A percentile compares a stretch with the other conserved stretches of the same genome.
phyloP scores from a whole-genome alignment of 2,797 vertebrate genomes.

The Sebastes paucispinis region DNA sequence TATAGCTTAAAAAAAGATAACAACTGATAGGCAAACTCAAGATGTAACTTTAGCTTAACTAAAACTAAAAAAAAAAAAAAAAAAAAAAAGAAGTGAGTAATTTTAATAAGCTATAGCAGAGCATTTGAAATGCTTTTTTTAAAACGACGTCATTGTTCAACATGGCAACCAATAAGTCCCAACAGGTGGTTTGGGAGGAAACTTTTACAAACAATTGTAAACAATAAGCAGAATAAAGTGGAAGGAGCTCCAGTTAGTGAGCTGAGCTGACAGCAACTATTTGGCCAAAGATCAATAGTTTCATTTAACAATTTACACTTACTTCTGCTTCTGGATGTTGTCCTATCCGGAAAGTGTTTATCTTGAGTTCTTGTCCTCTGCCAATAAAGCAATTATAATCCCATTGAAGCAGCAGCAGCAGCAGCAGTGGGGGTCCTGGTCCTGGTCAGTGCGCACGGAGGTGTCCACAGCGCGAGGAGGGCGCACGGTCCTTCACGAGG shows the following conservation, averaged over 20 bases:
- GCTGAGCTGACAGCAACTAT: neutral
- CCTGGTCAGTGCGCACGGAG: slow-evolving; percentile 35
- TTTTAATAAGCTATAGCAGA: neutral
- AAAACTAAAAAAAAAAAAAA: neutral
- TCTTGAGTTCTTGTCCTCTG: slow-evolving; percentile 46
- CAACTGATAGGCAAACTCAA: neutral
- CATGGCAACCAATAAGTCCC: neutral
- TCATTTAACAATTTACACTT: slow-evolving; percentile 35
- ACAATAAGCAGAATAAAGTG: neutral
- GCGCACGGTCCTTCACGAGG: slow-evolving; percentile 47
- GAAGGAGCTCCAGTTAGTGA: neutral
- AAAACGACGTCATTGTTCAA: neutral
- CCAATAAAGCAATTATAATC: slow-evolving; percentile 70
- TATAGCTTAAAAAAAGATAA: neutral
- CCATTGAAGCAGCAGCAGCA: slow-evolving; percentile 64
- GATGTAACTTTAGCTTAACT: too few relatives aligned
- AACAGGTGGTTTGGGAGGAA: slow-evolving; percentile 61
- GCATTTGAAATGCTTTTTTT: neutral
- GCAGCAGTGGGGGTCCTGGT: slow-evolving; percentile 31
- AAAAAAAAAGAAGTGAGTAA: too few relatives aligned
- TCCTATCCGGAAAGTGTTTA: slow-evolving; percentile 44
- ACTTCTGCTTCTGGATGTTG: slow-evolving; percentile 52
- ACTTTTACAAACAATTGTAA: slow-evolving; percentile 24
- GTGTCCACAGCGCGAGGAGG: slow-evolving; percentile 49
- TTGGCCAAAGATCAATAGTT: slow-evolving; percentile 30